These are phyloP conservation scores for Steinernema hermaphroditum DNA, from an alignment of 2,888 invertebrate species.

Conservation along the genomic window DNA sequence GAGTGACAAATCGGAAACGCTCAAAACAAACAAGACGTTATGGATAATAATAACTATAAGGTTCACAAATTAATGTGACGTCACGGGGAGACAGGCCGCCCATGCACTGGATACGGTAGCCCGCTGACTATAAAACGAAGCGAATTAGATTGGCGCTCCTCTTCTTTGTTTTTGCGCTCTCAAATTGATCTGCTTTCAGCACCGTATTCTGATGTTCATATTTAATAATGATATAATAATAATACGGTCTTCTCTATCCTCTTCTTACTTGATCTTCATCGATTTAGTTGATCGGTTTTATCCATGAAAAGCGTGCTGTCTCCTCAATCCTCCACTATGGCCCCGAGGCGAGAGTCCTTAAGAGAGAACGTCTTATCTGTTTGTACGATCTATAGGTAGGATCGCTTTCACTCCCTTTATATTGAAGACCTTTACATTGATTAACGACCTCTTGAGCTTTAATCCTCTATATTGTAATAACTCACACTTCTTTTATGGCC, in stretches of 20 bases:
- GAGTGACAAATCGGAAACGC: not conserved
- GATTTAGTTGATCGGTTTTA: too few species aligned
- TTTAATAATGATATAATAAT: not conserved
- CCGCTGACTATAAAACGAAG: conserved; percentile 14
- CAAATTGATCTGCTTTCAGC: not conserved
- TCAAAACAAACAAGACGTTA: not conserved
- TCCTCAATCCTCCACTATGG: too few species aligned
- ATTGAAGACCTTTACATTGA: too few species aligned
- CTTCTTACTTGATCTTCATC: not conserved
- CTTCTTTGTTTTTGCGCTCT: not conserved
- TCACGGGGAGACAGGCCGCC: conserved; percentile 9
- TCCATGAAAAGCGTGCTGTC: too few species aligned
- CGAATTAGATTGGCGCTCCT: not conserved
- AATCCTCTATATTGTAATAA: too few species aligned
- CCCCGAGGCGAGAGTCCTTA: too few species aligned
- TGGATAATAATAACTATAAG: not conserved
- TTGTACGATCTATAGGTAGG: too few species aligned
- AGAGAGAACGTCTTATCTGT: too few species aligned
- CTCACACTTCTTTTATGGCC: too few species aligned
- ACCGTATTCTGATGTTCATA: not conserved
- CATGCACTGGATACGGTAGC: conserved; percentile 12
- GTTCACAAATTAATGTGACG: conserved; percentile 6
- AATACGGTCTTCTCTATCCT: not conserved
- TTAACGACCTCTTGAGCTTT: too few species aligned
- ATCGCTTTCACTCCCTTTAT: too few species aligned